These are phyloP conservation scores for Volucella inanis DNA, from an alignment of 2,888 invertebrate species.

Conservation along the genomic window DNA sequence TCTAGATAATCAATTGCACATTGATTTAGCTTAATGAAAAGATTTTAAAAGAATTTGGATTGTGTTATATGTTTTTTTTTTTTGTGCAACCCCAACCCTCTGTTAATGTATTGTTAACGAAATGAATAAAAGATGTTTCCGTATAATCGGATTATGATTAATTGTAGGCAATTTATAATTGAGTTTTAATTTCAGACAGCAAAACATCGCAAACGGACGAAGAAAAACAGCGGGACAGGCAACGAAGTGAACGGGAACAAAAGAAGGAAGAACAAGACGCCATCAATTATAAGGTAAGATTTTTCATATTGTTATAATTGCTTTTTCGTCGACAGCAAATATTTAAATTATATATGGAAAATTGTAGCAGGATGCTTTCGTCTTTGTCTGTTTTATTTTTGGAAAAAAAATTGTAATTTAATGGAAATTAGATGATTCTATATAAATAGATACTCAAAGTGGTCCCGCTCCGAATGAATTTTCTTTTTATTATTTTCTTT, in stretches of 20 bases:
- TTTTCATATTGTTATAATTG: slow-evolving; percentile 1
- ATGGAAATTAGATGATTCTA: slow-evolving; percentile 12
- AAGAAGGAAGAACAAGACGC: slow-evolving; percentile 83
- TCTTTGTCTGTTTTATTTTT: not conserved
- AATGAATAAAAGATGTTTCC: slow-evolving; percentile 17
- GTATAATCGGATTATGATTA: slow-evolving; percentile 28
- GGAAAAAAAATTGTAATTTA: not conserved
- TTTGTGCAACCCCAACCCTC: not conserved
- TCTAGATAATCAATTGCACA: slow-evolving; percentile 28
- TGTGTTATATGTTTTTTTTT: not conserved
- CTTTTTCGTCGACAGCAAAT: not conserved
- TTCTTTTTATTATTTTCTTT: not conserved
- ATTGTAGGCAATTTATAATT: slow-evolving; percentile 59
- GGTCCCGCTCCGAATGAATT: not conserved
- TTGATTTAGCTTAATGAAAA: slow-evolving; percentile 18
- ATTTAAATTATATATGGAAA: not conserved
- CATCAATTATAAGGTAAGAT: slow-evolving; percentile 82
- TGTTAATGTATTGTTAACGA: slow-evolving; percentile 24
- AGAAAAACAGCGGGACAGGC: slow-evolving; percentile 83
- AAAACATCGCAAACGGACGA: slow-evolving; percentile 83
- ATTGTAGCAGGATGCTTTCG: not conserved
- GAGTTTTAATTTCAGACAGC: slow-evolving; percentile 79
- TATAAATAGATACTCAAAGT: slow-evolving; percentile 17
- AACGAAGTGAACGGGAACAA: slow-evolving; percentile 83
- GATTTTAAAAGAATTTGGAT: slow-evolving; percentile 18